Evolutionary conservation across 2,888 invertebrate genomes (phyloP), one percentile per base, ranked within the genome.

Genomic region (Oscheius sp.): DNA sequence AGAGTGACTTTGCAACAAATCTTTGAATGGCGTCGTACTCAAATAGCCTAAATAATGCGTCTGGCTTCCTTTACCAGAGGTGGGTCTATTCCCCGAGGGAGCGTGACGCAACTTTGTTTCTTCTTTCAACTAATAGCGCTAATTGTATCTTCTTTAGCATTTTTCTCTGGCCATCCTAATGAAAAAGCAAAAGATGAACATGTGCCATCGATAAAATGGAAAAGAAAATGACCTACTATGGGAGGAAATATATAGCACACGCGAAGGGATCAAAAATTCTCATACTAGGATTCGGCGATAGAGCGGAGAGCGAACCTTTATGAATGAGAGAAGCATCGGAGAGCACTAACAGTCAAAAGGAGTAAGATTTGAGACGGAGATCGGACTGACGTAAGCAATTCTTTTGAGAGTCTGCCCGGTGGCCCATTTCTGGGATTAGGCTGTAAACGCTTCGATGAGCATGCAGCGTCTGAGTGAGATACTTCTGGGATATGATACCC

Each of bases 361-460:
- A 52, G 52, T 66, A 66, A 49, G 66, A 66, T 66, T 25, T 23
- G 52, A 35, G 35, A 35, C 35, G 35, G 35, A 35, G 35, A 35
- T 35, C 35, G 35, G 35, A 35, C 35, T 66, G 52, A 52, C 66
- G 66, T 66, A 29, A 66, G 35, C 46, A 23, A 35, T 49, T 49
- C 61, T 49, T 52, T 66, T 29, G 52, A 66, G 66, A 66, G 52
- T 45, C 61, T 59, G 61, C 55, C 49, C 16, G 58, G 61, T 21
- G 49, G 49, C 29, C 52, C 66, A 66, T 66, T 66, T 66, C 66
- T 66, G 66, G 49, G 66, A 66, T 66, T 66, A 66, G 66, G 52
- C 52, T 29, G 64, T 46, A 49, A 66, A 66, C 66, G 66, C 66
- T 29, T 52, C 66, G 29, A 49, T 52, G 66, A 25, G 21, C 66